A percentile compares a stretch with the other conserved stretches of the same genome.
These are phyloP conservation scores for Chlamydotis undulata DNA, from an alignment of 2,113 vertebrate genomes.

Conservation along the genomic window DNA sequence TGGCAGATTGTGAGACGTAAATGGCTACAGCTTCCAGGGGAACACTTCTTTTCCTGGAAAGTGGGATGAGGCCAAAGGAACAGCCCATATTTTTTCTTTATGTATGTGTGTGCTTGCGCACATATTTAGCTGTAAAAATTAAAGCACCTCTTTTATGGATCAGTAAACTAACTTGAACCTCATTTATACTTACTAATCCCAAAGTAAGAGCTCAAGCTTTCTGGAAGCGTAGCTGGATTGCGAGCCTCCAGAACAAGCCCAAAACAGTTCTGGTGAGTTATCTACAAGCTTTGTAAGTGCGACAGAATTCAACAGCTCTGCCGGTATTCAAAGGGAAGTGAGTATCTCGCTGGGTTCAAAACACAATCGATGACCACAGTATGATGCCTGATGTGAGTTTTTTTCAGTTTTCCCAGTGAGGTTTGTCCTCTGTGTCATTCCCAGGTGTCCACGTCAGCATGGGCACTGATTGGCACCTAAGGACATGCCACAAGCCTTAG, in stretches of 20 bases:
- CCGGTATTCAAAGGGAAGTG: neutral
- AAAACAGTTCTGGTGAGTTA: neutral
- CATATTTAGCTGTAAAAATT: neutral
- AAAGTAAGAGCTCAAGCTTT: neutral
- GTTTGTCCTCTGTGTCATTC: neutral
- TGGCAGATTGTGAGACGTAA: constrained; percentile 26
- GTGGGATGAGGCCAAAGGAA: constrained; percentile 25
- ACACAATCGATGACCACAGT: neutral
- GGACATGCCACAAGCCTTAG: neutral
- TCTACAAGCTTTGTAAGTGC: neutral
- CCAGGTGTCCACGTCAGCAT: neutral
- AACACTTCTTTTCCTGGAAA: constrained; percentile 22
- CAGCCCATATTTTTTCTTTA: neutral
- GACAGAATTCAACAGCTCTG: neutral
- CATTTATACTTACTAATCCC: neutral
- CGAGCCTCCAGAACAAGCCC: neutral
- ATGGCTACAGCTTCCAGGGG: constrained; percentile 35
- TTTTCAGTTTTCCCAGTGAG: neutral
- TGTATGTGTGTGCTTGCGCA: neutral
- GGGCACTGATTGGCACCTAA: neutral
- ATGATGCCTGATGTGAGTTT: neutral
- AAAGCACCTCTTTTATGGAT: neutral
- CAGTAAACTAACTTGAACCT: neutral
- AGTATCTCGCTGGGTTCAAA: neutral
- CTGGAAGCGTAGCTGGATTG: neutral